Evolutionary conservation across 2,797 vertebrate species (phyloP).

Genomic region (Denticeps clupeoides): DNA sequence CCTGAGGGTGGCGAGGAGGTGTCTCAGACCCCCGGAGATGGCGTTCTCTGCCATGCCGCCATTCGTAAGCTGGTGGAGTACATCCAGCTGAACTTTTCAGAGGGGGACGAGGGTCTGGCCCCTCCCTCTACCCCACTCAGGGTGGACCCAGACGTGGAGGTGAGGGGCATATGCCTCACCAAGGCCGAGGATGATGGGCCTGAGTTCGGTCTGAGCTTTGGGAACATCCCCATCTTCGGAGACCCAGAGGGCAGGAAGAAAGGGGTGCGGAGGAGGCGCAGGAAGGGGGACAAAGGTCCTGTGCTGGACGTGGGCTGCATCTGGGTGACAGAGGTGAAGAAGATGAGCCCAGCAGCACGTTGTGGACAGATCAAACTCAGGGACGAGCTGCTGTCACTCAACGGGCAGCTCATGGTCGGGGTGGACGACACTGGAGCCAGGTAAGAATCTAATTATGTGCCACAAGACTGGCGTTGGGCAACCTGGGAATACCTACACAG

Average conservation of each 20-base stretch:
- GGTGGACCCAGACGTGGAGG: constrained; percentile 62
- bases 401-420: constrained; percentile 92
- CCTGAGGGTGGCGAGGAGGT: constrained; percentile 40
- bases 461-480: too few relatives aligned
- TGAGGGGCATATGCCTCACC: constrained; percentile 71
- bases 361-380: constrained; percentile 78
- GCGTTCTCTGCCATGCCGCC: constrained; percentile 67
- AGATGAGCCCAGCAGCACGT: constrained; percentile 75
- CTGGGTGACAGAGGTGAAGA: constrained; percentile 92
- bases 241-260: constrained; percentile 79
- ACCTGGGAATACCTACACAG: too few relatives aligned
- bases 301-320: constrained; percentile 87
- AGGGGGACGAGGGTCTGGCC: constrained; percentile 47
- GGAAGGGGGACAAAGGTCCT: constrained; percentile 68
- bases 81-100: constrained; percentile 82
- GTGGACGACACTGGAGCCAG: constrained; percentile 88
- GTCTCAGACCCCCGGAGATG: constrained; percentile 4
- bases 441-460: constrained; percentile 63
- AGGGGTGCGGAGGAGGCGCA: constrained; percentile 61
- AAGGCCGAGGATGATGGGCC: constrained; percentile 56
- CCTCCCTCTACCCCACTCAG: constrained; percentile 17
- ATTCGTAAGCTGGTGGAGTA: constrained; percentile 85
- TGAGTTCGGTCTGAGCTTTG: constrained; percentile 84
- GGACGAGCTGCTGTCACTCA: constrained; percentile 85
- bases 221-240: constrained; percentile 89